phyloP scores from a whole-genome alignment of 2,113 vertebrate genomes.

The Nesoenas mayeri region DNA sequence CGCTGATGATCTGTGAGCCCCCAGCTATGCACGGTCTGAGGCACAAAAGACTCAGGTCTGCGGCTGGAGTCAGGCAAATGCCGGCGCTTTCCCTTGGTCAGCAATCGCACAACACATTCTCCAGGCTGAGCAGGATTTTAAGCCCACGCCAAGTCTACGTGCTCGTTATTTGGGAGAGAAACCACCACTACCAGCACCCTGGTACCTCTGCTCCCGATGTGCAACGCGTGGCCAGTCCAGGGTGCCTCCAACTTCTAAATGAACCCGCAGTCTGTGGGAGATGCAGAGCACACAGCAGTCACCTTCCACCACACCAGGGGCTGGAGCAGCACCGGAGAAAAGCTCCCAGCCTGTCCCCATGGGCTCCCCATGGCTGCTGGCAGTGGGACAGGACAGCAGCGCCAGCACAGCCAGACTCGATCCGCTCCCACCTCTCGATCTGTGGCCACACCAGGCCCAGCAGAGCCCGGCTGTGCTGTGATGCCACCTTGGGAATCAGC shows the following conservation, averaged over 20 bases:
- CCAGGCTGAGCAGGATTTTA: not conserved
- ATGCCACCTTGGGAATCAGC: not conserved
- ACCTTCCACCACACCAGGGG: not conserved
- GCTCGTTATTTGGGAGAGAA: not conserved
- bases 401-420: not conserved
- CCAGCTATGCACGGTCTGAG: accelerated
- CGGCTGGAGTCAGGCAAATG: not conserved
- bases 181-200: not conserved
- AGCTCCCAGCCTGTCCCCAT: accelerated
- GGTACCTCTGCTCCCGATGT: not conserved
- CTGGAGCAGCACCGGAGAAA: not conserved
- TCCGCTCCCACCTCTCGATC: not conserved
- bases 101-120: not conserved
- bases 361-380: not conserved
- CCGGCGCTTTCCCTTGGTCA: not conserved
- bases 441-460: not conserved
- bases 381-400: not conserved
- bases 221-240: not conserved
- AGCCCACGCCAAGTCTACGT: accelerated
- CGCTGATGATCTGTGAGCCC: not conserved
- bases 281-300: not conserved
- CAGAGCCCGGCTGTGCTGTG: accelerated
- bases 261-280: accelerated
- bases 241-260: not conserved
- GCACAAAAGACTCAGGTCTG: not conserved